Evolutionary conservation across 2,888 invertebrate species (phyloP).

Genomic region (Adelphocoris suturalis): DNA sequence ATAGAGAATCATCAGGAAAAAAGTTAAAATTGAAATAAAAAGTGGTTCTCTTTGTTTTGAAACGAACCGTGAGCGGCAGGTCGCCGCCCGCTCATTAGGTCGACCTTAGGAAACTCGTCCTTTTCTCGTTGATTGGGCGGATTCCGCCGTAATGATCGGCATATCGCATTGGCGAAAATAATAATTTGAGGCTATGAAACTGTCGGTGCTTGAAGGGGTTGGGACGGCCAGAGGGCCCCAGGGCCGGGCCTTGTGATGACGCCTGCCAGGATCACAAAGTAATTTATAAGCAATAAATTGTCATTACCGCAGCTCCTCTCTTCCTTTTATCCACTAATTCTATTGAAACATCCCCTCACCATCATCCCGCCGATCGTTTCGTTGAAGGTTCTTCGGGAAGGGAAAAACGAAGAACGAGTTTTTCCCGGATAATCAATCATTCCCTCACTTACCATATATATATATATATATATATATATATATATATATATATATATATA

Average conservation of each 20-base stretch:
- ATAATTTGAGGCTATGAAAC: constrained; percentile 51
- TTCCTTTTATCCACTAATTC: constrained; percentile 61
- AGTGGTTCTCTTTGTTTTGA: constrained; percentile 2
- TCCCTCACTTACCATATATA: neutral
- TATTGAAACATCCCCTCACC: constrained; percentile 33
- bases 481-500: neutral
- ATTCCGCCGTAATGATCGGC: constrained; percentile 52
- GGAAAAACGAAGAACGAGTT: neutral
- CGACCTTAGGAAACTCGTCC: neutral
- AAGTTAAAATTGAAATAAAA: neutral
- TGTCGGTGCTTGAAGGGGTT: constrained; percentile 18
- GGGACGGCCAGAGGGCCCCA: neutral
- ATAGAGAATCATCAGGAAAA: neutral
- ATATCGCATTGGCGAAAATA: constrained; percentile 52
- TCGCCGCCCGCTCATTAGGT: constrained; percentile 42
- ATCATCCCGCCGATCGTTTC: constrained; percentile 33
- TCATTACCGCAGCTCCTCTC: constrained; percentile 71
- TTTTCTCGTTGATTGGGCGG: constrained; percentile 54
- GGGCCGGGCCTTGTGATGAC: constrained; percentile 5
- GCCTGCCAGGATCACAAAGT: constrained; percentile 50
- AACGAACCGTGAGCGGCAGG: constrained; percentile 10
- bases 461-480: neutral
- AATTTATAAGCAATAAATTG: constrained; percentile 75
- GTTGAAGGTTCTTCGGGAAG: constrained; percentile 10
- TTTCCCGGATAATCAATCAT: constrained; percentile 48